Percentiles rank a stretch among this genome's conserved stretches.
Conservation (phyloP, 2,888 invertebrate species). For the Octonoba sinensis region DNA sequence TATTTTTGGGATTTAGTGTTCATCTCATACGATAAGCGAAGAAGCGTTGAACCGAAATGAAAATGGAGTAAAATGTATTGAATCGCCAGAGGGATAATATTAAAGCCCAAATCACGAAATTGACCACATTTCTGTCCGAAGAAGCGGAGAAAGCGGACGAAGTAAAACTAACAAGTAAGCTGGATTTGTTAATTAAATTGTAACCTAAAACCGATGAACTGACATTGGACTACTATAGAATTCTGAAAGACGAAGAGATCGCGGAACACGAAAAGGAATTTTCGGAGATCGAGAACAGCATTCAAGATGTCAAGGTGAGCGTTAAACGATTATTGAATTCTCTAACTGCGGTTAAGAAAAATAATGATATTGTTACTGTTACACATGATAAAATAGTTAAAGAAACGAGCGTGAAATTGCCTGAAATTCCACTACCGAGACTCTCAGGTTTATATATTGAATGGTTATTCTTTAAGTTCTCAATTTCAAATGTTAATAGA, state of each 20-base stretch:
- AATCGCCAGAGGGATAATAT: neutral
- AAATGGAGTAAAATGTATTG: neutral
- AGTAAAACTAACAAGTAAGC: neutral
- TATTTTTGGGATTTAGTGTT: no score
- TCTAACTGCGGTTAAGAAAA: neutral
- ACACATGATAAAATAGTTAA: neutral
- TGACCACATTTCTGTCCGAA: neutral
- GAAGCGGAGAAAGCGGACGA: neutral
- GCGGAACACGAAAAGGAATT: no score
- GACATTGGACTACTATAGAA: neutral
- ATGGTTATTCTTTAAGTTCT: slow-evolving; percentile 11
- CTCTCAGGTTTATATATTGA: neutral
- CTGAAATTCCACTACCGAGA: neutral
- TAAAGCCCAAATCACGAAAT: no score
- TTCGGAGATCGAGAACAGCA: neutral
- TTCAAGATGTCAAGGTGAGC: neutral
- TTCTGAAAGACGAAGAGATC: neutral
- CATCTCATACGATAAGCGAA: no score
- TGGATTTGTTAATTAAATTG: neutral
- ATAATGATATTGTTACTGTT: neutral
- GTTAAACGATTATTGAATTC: neutral
- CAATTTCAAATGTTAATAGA: neutral
- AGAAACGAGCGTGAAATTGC: neutral
- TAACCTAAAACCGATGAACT: neutral
- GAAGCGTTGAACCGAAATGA: neutral